Evolutionary conservation across 2,888 invertebrate species (phyloP).

Genomic region (Criorhina ranunculi): DNA sequence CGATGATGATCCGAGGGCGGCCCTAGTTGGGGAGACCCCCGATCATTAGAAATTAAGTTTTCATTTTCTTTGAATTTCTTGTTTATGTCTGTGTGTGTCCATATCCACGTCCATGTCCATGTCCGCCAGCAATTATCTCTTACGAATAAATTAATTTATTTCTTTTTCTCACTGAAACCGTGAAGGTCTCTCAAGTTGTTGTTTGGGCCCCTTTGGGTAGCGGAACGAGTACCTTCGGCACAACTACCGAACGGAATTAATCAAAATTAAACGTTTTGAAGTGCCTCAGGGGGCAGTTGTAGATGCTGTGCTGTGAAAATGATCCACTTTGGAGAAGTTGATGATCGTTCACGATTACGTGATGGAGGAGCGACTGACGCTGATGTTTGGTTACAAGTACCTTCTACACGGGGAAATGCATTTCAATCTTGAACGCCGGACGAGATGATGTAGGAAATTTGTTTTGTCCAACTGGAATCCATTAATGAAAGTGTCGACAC

Average conservation of each 20-base stretch:
- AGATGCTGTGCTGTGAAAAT: conserved; percentile 8
- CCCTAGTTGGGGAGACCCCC: conserved; percentile 30
- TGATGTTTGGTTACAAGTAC: neutral
- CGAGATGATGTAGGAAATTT: conserved; percentile 18
- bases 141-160: conserved; percentile 71
- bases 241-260: conserved; percentile 37
- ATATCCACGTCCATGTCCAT: too few relatives aligned
- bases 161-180: conserved; percentile 4
- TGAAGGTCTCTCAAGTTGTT: conserved; percentile 22
- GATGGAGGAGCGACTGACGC: neutral
- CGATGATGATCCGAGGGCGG: conserved; percentile 62
- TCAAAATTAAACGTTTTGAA: neutral
- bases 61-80: conserved; percentile 19
- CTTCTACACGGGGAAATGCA: conserved; percentile 11
- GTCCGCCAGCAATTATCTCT: conserved; percentile 26
- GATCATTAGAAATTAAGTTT: conserved; percentile 29
- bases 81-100: conserved; percentile 15
- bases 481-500: conserved; percentile 46
- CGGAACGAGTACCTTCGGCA: neutral
- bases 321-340: conserved; percentile 58
- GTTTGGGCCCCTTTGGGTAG: neutral
- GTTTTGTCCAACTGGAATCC: conserved; percentile 32
- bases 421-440: conserved; percentile 3
- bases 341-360: conserved; percentile 42
- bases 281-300: neutral